Percentiles rank a stretch among this genome's conserved stretches.
phyloP scores from a whole-genome alignment of 2,113 vertebrate species.

The Sula dactylatra region DNA sequence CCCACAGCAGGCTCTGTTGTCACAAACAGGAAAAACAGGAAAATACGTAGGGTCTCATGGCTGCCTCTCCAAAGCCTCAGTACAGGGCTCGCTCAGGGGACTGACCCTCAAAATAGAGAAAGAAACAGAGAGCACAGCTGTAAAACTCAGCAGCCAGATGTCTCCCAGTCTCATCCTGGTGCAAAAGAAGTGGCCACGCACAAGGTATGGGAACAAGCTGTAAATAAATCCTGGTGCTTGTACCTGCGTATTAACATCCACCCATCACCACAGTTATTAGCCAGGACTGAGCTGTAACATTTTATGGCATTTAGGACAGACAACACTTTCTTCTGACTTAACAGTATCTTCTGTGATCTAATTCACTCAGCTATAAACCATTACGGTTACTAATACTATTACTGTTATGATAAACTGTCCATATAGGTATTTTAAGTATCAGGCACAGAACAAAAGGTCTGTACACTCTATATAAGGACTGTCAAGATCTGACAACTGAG shows the following conservation, averaged over 20 bases:
- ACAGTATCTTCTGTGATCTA: neutral
- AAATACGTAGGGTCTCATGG: neutral
- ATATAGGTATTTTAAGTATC: neutral
- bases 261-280: neutral
- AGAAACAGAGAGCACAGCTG: neutral
- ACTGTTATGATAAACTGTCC: neutral
- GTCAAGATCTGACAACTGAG: neutral
- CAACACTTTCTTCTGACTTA: neutral
- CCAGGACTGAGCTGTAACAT: neutral
- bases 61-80: neutral
- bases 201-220: neutral
- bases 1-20: neutral
- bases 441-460: neutral
- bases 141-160: neutral
- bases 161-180: neutral
- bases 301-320: neutral
- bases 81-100: neutral
- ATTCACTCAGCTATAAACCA: neutral
- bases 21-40: neutral
- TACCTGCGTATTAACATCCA: neutral
- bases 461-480: neutral
- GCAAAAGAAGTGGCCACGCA: neutral
- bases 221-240: neutral
- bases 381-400: neutral
- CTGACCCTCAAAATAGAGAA: accelerated